A percentile compares a stretch with the other conserved stretches of the same genome.
Evolutionary conservation across 2,888 invertebrate species (phyloP).

Genomic region (Lamellibrachia columna): DNA sequence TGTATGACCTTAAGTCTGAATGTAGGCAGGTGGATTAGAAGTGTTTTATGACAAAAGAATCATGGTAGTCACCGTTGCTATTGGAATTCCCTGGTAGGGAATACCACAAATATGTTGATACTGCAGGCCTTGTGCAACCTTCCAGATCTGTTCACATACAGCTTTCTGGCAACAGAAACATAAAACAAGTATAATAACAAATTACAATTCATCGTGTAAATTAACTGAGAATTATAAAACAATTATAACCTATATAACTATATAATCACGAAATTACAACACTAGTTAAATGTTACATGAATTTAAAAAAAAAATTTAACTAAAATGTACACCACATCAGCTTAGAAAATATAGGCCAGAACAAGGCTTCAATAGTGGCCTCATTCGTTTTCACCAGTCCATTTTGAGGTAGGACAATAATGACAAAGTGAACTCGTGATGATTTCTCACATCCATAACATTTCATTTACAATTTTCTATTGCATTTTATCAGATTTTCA

Average conservation of each 20-base stretch:
- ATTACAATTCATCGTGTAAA: not conserved
- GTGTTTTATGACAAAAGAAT: not conserved
- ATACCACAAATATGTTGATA: conserved; percentile 35
- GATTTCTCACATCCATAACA: too few species aligned
- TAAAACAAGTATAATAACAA: not conserved
- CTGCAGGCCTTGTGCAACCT: conserved; percentile 24
- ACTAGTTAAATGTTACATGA: too few species aligned
- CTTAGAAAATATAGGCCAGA: too few species aligned
- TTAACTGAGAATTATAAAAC: not conserved
- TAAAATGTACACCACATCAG: too few species aligned
- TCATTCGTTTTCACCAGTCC: too few species aligned
- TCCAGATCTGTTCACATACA: conserved; percentile 37
- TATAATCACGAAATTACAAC: too few species aligned
- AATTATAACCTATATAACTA: not conserved
- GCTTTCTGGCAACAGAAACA: conserved; percentile 30
- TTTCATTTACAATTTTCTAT: too few species aligned
- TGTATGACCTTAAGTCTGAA: not conserved
- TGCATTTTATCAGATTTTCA: too few species aligned
- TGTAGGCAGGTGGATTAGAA: not conserved
- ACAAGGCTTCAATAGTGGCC: too few species aligned
- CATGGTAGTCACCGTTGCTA: conserved; percentile 35
- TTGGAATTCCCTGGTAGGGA: conserved; percentile 41
- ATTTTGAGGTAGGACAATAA: too few species aligned
- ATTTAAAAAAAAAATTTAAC: too few species aligned
- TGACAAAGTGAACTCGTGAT: too few species aligned